Percentiles rank a stretch among this genome's conserved stretches.
Conservation (phyloP, 2,888 invertebrate species). For the Pharmacophagus antenor region DNA sequence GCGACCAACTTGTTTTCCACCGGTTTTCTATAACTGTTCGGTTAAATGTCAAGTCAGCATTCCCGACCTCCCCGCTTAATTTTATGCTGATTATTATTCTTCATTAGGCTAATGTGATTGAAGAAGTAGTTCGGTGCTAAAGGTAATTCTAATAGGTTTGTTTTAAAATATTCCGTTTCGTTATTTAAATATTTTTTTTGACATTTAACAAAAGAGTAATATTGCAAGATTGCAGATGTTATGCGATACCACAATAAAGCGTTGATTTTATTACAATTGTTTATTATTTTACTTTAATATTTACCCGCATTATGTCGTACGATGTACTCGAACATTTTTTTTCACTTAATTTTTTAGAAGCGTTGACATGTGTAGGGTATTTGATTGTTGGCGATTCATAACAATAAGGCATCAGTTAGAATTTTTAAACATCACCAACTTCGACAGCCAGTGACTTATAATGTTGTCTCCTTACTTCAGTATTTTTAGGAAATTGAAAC, state of each 20-base stretch:
- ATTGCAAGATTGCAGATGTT: background rate
- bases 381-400: too few species aligned
- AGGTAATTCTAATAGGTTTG: background rate
- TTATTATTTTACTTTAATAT: background rate
- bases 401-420: too few species aligned
- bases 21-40: constrained; percentile 34
- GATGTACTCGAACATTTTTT: too few species aligned
- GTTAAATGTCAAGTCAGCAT: constrained; percentile 42
- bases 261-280: background rate
- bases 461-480: too few species aligned
- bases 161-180: background rate
- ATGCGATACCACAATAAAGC: background rate
- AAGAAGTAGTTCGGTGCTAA: background rate
- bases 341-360: too few species aligned
- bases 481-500: too few species aligned
- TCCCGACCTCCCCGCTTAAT: constrained; percentile 13
- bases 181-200: background rate
- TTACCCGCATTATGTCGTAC: too few species aligned
- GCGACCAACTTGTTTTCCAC: constrained; percentile 42
- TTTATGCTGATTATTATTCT: constrained; percentile 17
- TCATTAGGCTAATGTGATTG: constrained; percentile 10
- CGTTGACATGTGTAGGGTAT: too few species aligned
- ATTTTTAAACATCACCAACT: too few species aligned
- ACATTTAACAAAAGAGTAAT: background rate
- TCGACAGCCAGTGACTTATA: too few species aligned